Evolutionary conservation across 2,113 vertebrate species (phyloP).

Genomic region (Alethe diademata): DNA sequence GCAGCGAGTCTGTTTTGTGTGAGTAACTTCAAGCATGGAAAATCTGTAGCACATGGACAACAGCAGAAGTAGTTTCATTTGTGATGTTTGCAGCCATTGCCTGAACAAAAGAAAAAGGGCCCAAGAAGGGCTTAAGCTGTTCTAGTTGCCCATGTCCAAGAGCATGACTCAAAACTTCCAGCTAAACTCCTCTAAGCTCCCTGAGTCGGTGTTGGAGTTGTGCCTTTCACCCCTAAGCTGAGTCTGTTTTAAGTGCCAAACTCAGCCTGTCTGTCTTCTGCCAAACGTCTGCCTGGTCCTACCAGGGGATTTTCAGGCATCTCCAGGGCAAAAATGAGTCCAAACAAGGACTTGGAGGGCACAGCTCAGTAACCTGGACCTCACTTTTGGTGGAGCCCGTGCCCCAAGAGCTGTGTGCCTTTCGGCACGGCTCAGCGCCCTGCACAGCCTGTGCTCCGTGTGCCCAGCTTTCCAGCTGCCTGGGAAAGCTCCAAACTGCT

Average conservation of each 20-base stretch:
- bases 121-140: neutral
- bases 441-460: neutral
- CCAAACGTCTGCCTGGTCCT: neutral
- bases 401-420: accelerated
- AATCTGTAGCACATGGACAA: neutral
- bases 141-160: neutral
- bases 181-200: neutral
- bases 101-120: neutral
- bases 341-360: neutral
- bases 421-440: accelerated
- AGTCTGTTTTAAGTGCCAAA: neutral
- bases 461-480: accelerated
- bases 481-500: neutral
- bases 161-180: neutral
- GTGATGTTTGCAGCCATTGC: accelerated
- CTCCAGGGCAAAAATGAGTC: neutral
- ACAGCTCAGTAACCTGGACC: neutral
- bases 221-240: neutral
- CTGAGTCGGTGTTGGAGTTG: neutral
- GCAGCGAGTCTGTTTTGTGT: neutral
- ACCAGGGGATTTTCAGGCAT: neutral
- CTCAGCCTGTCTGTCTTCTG: neutral
- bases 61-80: neutral
- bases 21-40: neutral
- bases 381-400: accelerated